phyloP scores from a whole-genome alignment of 2,113 vertebrate species.

The Pipra filicauda region DNA sequence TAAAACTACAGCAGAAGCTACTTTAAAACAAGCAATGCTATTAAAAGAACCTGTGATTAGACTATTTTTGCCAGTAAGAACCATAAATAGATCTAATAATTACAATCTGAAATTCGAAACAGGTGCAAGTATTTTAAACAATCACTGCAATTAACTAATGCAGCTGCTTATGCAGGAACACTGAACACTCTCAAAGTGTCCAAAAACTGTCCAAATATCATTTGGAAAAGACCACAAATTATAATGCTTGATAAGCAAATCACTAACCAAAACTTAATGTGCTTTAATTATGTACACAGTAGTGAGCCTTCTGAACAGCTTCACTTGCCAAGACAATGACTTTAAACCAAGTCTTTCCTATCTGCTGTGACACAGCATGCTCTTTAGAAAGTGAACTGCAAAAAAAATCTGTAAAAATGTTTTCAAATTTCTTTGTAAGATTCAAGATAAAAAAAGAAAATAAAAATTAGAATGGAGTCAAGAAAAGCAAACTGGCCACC shows the following conservation, averaged over 20 bases:
- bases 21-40: not conserved
- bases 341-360: not conserved
- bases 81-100: not conserved
- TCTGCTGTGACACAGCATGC: not conserved
- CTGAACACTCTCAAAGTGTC: fast-evolving
- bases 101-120: not conserved
- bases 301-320: not conserved
- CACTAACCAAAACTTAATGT: not conserved
- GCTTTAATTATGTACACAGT: not conserved
- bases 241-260: not conserved
- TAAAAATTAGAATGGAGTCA: not conserved
- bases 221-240: not conserved
- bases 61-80: not conserved
- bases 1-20: not conserved
- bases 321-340: not conserved
- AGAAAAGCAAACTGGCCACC: not conserved
- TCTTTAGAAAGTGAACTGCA: not conserved
- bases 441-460: not conserved
- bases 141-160: not conserved
- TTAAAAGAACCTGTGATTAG: not conserved
- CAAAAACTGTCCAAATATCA: not conserved
- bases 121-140: conserved; percentile 7
- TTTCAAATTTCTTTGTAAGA: not conserved
- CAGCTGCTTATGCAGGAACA: not conserved
- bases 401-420: not conserved